A percentile compares a stretch with the other conserved stretches of the same genome.
Evolutionary conservation across 2,888 invertebrate species (phyloP).

Genomic region (Eueremaeus valkanovi): DNA sequence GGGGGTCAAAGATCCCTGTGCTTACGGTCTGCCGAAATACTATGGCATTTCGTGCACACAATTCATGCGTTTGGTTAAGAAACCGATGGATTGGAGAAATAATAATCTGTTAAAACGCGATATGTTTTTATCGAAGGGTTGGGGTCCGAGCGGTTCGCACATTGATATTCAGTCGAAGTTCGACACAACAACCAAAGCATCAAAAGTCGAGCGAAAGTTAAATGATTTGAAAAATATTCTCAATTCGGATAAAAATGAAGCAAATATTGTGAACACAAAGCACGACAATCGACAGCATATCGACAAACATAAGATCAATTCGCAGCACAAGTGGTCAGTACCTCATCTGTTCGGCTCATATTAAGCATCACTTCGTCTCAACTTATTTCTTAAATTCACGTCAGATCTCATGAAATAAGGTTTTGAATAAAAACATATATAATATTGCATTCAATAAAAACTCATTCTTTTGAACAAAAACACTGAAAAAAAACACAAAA

Average conservation of each 20-base stretch:
- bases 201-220: no score
- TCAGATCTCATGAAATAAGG: no score
- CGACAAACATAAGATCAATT: background rate
- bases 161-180: conserved; percentile 20
- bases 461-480: background rate
- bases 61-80: background rate
- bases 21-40: background rate
- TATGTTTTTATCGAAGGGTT: conserved; percentile 41
- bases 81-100: background rate
- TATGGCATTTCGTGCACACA: conserved; percentile 1
- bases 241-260: background rate
- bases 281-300: background rate
- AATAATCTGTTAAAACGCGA: conserved; percentile 8
- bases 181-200: background rate
- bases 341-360: conserved; percentile 25
- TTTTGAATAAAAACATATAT: no score
- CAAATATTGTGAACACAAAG: background rate
- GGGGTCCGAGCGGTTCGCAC: conserved; percentile 40
- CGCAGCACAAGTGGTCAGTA: conserved; percentile 27
- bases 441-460: no score
- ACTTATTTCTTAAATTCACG: background rate
- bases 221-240: background rate
- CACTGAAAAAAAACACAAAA: background rate
- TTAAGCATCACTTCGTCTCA: background rate
- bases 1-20: background rate